Evolutionary conservation across 2,113 vertebrate species (phyloP), one percentile per base, ranked within the genome.

Genomic region (Nibea coibor): DNA sequence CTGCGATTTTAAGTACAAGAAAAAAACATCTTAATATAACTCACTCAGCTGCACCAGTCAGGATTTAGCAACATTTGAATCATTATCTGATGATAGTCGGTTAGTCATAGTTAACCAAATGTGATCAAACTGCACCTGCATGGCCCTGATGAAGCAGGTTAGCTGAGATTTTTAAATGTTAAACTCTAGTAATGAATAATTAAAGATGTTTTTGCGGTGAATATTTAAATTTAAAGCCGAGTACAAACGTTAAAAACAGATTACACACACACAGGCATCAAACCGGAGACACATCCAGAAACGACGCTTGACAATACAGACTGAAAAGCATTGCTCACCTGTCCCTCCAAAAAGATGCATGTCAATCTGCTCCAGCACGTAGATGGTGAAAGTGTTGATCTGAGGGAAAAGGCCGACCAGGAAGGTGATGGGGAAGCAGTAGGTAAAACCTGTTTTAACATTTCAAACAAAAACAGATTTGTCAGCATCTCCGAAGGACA

Each of bases 371-470:
- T 99, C 98, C 93, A 99, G 88, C 80, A 98, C 91, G 89, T 99
- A 99, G 61, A 96, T 96, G 81, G 94, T 94, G 89, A 99, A 99
- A 45, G 98, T 99, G 94, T 99, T 97, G 93, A 99, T 97, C 94
- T 99, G 98, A 50, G 98, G 98, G 84, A 99, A 97, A 86, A 99
- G 96, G 42, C 98, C 98, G 22, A 99, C 94, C 62, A 99, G 96
- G 87, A 99, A 99, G 75, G 96, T 96, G 45, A 97, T 92, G 8
- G 98, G 98, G 91, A 99, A 99, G 93, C 97, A 98, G 91, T 96
- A 97, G 2, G 97, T 95, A 86, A 98, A 97, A 9, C 95, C 98
- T 99, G 92, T 63, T 50, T 10, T 3, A 68, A 47, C 14, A 79
- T 20, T 19, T 39, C 8, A 80, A 74, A 64, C 54, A 83, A 51